phyloP scores from a whole-genome alignment of 1,140 invertebrate genomes.

The Cardiocondyla obscurior region DNA sequence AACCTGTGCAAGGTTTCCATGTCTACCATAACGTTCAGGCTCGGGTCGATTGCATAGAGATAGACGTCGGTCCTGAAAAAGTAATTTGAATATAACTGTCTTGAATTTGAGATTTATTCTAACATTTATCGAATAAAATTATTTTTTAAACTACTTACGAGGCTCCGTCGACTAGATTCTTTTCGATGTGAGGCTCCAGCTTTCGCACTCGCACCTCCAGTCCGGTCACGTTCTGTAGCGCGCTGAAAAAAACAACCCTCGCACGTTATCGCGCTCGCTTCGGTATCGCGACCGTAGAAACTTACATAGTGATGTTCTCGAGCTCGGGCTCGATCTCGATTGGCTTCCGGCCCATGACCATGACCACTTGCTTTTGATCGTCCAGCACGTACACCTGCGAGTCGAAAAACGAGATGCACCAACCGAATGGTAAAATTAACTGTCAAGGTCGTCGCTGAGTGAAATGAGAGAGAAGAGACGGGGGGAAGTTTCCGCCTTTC shows the following conservation, averaged over 20 bases:
- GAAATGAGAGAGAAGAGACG: background rate
- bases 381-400: constrained; percentile 92
- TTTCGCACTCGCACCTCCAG: constrained; percentile 91
- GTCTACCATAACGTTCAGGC: constrained; percentile 91
- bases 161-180: constrained; percentile 85
- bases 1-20: constrained; percentile 91
- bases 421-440: background rate
- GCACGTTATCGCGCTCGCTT: background rate
- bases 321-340: constrained; percentile 89
- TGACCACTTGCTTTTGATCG: constrained; percentile 90
- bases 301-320: constrained; percentile 88
- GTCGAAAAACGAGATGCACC: background rate
- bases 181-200: constrained; percentile 89
- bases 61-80: constrained; percentile 92
- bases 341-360: constrained; percentile 90
- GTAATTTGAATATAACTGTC: constrained; percentile 11
- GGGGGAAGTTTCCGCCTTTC: background rate
- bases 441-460: background rate
- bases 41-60: constrained; percentile 92
- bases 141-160: constrained; percentile 90
- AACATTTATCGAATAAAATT: background rate
- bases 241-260: constrained; percentile 76
- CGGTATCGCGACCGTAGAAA: constrained; percentile 59
- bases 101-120: no score
- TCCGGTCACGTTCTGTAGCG: constrained; percentile 89